Evolutionary conservation across 1,140 invertebrate genomes (phyloP), one percentile per base, ranked within the genome.

Genomic region (Stenopsyche tienmushanensis): DNA sequence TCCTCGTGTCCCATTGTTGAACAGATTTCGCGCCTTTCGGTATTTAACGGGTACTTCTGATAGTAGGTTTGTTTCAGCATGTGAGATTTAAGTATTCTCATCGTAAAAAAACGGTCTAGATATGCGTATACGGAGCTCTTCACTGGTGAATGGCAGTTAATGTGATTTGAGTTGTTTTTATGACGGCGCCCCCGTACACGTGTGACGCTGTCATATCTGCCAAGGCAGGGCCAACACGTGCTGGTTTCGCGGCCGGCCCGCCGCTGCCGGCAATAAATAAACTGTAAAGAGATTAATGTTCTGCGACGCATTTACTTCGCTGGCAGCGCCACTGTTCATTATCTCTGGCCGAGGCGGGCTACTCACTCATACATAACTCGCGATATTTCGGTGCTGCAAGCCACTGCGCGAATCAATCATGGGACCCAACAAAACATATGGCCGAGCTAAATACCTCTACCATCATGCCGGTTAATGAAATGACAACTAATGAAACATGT

Each of bases 261-360:
- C n/a, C n/a, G n/a, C n/a, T 13, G 53, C 39, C 52, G 55, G 66
- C 67, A 69, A 69, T 69, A 69, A 69, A 69, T 69, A 69, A 69
- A 69, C 63, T 64, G 67, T 69, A 69, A 69, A 65, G 67, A 69
- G 67, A 69, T 69, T 69, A 69, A 69, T 69, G 67, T 65, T 65
- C 67, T 59, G 63, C 67, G 67, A 69, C 67, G 67, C 67, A 65
- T 69, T 69, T 69, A 65, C 63, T 57, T 42, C 52, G 59, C 67
- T 69, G 67, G 67, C 67, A 69, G 50, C 53, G 55, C 55, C 55
- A 60, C 57, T 20, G 66, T 69, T 65, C 67, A 65, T 69, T 69
- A 69, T 62, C 18, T 39, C 50, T 53, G 50, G 20, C 18, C 50
- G 23, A 53, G 15, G 9, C 15, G 3, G 15, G 7, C 20, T 15